These are phyloP conservation scores for Mionectes macconnelli DNA, from an alignment of 2,113 vertebrate genomes.

Conservation along the genomic window DNA sequence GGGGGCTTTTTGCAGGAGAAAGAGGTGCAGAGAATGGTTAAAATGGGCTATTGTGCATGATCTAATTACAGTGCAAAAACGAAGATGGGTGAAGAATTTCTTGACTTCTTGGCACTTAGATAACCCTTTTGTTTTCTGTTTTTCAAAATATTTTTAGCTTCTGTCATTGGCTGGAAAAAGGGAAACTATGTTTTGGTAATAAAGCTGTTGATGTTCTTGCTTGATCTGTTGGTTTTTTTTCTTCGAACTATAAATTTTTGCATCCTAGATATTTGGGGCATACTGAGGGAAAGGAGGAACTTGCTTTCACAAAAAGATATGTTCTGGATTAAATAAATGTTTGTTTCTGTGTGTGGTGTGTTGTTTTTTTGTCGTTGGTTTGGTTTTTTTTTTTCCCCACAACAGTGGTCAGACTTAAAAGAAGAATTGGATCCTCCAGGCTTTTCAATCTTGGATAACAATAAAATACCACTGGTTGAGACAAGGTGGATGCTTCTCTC, in stretches of 20 bases:
- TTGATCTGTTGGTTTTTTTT: not conserved
- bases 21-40: not conserved
- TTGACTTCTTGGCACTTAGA: not conserved
- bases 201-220: not conserved
- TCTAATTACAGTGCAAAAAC: not conserved
- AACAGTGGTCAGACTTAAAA: not conserved
- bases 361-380: not conserved
- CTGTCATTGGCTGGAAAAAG: not conserved
- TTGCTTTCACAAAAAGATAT: not conserved
- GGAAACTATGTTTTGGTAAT: not conserved
- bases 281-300: not conserved
- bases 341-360: not conserved
- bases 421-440: not conserved
- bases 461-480: not conserved
- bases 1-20: not conserved
- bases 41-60: not conserved
- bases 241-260: not conserved
- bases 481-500: not conserved
- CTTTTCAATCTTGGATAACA: not conserved
- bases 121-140: not conserved
- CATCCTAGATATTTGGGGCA: not conserved
- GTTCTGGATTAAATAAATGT: not conserved
- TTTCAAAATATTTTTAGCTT: not conserved
- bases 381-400: not conserved
- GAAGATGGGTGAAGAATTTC: not conserved